These are phyloP conservation scores for Xestia c-nigrum DNA, from an alignment of 2,888 invertebrate species.

Conservation along the genomic window DNA sequence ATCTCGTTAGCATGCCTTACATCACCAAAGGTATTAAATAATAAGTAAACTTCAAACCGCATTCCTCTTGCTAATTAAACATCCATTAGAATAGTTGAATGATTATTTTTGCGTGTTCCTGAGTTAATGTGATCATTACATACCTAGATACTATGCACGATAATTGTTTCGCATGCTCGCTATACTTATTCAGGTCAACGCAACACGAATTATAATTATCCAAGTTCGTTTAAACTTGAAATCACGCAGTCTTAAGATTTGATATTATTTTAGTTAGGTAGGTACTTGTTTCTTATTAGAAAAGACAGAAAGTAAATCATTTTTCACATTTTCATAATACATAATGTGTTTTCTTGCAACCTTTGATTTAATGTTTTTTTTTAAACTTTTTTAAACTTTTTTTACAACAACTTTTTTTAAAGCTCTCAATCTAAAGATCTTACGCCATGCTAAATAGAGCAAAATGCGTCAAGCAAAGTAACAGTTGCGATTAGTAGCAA, in stretches of 20 bases:
- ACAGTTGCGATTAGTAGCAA: not conserved
- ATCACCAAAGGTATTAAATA: conserved; percentile 41
- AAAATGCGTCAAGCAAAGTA: not conserved
- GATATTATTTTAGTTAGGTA: not conserved
- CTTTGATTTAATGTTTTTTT: not conserved
- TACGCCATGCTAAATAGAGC: too few species aligned
- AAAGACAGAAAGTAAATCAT: not conserved
- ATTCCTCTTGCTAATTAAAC: conserved; percentile 48
- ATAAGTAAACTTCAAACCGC: conserved; percentile 42
- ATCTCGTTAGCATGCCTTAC: conserved; percentile 17
- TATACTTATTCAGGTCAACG: conserved; percentile 25
- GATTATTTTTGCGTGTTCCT: conserved; percentile 31
- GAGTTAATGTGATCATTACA: conserved; percentile 26
- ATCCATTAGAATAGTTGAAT: conserved; percentile 31
- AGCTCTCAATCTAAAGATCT: not conserved
- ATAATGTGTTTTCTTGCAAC: not conserved
- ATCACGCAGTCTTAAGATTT: not conserved
- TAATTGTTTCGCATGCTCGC: conserved; percentile 33
- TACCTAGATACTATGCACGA: conserved; percentile 8
- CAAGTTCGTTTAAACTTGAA: not conserved
- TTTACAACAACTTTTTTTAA: not conserved
- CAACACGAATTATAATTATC: conserved; percentile 17
- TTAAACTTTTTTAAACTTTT: too few species aligned
- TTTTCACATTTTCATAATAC: not conserved
- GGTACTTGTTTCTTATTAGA: not conserved